Percentiles rank a stretch among this genome's conserved stretches.
phyloP scores from a whole-genome alignment of 2,797 vertebrate species.

The Taenioides sp. region DNA sequence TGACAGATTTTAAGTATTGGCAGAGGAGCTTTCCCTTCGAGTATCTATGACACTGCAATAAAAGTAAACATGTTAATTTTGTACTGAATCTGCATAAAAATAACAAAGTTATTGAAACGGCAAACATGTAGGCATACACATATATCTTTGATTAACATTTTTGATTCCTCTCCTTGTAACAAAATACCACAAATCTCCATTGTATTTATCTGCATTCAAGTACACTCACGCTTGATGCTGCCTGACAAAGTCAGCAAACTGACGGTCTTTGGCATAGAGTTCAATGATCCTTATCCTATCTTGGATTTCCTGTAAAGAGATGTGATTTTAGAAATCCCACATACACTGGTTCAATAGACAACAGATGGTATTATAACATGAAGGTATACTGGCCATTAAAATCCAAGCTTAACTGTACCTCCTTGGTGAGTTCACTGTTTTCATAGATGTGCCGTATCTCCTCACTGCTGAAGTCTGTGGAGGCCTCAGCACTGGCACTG shows the following conservation, averaged over 20 bases:
- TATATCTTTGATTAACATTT: no score
- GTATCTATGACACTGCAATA: constrained; percentile 63
- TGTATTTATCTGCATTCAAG: constrained; percentile 30
- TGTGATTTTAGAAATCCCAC: not conserved
- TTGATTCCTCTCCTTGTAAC: constrained; percentile 12
- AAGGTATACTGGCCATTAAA: not conserved
- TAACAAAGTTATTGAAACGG: not conserved
- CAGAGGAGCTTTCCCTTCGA: constrained; percentile 62
- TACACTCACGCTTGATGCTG: constrained; percentile 90
- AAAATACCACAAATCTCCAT: not conserved
- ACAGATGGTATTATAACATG: not conserved
- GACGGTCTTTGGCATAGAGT: constrained; percentile 90
- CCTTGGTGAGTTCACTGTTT: constrained; percentile 90
- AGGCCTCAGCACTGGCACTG: constrained; percentile 84
- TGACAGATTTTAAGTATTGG: constrained; percentile 47
- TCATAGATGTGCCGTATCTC: constrained; percentile 95
- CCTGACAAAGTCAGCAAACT: constrained; percentile 92
- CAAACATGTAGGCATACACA: no score
- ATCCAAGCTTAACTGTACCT: constrained; percentile 69
- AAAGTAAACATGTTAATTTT: constrained; percentile 11
- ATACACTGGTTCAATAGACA: constrained; percentile 2
- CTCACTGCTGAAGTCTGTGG: constrained; percentile 92
- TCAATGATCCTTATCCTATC: constrained; percentile 95
- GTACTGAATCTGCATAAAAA: constrained; percentile 1
- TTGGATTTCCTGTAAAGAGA: constrained; percentile 88